Evolutionary conservation across 1,140 invertebrate species (phyloP).

Genomic region (Berghia stephanieae): DNA sequence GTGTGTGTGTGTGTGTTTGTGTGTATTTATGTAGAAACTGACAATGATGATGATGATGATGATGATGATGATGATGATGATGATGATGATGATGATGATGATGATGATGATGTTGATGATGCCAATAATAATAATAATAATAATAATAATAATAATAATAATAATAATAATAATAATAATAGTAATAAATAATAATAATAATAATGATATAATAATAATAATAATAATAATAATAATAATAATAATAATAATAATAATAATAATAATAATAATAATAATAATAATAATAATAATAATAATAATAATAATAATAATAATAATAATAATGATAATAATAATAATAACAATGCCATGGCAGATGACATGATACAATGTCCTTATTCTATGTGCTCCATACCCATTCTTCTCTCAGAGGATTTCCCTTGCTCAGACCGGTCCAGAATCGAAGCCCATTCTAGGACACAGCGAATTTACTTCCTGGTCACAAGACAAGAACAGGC

Average conservation of each 20-base stretch:
- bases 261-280: too few relatives aligned
- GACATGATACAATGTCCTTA: too few relatives aligned
- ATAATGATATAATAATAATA: too few relatives aligned
- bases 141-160: background rate
- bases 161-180: background rate
- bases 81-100: constrained; percentile 22
- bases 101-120: constrained; percentile 12
- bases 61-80: constrained; percentile 6
- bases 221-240: background rate
- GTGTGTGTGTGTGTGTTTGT: too few relatives aligned
- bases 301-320: background rate
- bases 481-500: constrained; percentile 42
- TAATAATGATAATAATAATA: background rate
- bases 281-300: too few relatives aligned
- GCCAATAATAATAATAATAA: too few relatives aligned
- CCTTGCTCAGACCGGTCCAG: constrained; percentile 28
- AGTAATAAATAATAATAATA: too few relatives aligned
- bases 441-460: constrained; percentile 44
- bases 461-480: constrained; percentile 48
- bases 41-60: background rate
- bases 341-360: background rate
- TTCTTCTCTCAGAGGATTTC: constrained; percentile 30
- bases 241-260: too few relatives aligned
- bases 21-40: background rate
- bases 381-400: too few relatives aligned